Base-by-base conservation (phyloP, 2,113 vertebrate genomes). In the Reinhardtius hippoglossoides region DNA sequence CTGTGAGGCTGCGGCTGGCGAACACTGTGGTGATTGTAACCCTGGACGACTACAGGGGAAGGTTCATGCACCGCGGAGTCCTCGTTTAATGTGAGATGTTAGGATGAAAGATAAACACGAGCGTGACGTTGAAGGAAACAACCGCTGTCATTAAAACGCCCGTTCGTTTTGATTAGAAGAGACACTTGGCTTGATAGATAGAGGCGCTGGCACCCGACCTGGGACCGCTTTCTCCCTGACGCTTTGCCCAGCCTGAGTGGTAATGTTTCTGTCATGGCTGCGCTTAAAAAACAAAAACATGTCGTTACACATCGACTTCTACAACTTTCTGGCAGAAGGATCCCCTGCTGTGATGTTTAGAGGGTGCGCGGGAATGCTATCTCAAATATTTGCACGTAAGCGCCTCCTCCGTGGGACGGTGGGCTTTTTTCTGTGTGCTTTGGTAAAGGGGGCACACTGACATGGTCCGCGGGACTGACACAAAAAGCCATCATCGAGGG, bases 101-200 rank as follows among this genome's bases (percentile, higher is more conserved):
- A 5, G 80, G 84, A 89, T 80, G 82, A 66, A 87, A 87, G 80
- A 86, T 86, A 91, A 91, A 88, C 90, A 90, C 24, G 0, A 67
- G 75, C 15, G 20, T 80, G 87, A 89, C 71, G 20, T 71, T 82
- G 76, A 87, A 71, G 71, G 68, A 87, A 87, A 85, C 78, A 62
- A 8, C 23, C 26, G 5, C 68, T 78, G 83, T 79, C 83, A 86
- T 89, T 86, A 88, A 81, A 81, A 91, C 3, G 9, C 24, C 76
- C 78, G 83, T 90, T 80, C 48, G 6, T 84, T 89, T 76, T 77
- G 78, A 91, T 89, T 80, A 75, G 44, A 81, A 69, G 55, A 85
- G 86, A 87, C 85, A 44, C 23, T 24, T 60, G 15, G 67, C 56
- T 5, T 74, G 80, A 86, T 77, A 83, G 76, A 80, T 77, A 48